Conservation (phyloP, 2,888 invertebrate genomes). For the Nesidiocoris tenuis region DNA sequence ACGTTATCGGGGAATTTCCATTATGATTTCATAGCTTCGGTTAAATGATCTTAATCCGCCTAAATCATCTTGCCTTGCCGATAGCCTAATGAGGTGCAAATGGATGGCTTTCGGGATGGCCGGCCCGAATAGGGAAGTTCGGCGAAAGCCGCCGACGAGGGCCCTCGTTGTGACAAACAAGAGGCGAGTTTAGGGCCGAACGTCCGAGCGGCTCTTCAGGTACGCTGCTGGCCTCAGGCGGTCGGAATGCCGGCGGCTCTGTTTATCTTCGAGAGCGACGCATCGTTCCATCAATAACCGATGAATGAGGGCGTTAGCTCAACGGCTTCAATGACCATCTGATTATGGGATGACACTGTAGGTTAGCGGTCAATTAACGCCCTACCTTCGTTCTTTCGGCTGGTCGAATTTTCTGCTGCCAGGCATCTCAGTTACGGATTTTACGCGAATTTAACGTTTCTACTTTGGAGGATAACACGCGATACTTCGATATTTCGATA, state of each 20-base stretch:
- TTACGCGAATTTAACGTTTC: no score
- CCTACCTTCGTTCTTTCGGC: no score
- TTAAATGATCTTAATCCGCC: neutral
- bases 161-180: neutral
- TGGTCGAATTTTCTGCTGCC: no score
- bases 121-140: no score
- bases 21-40: neutral
- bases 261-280: neutral
- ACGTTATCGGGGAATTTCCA: neutral
- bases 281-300: neutral
- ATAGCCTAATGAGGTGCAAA: neutral
- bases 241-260: neutral
- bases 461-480: neutral
- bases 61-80: neutral
- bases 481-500: neutral
- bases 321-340: neutral
- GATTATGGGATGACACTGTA: neutral
- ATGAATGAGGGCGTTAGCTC: neutral
- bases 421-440: no score
- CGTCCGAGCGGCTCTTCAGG: neutral
- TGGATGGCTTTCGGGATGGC: neutral
- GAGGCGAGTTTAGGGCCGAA: neutral
- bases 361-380: no score
- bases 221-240: neutral
- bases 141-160: neutral